Conservation (phyloP, 2,888 invertebrate genomes). For the Campopleginae sp. region DNA sequence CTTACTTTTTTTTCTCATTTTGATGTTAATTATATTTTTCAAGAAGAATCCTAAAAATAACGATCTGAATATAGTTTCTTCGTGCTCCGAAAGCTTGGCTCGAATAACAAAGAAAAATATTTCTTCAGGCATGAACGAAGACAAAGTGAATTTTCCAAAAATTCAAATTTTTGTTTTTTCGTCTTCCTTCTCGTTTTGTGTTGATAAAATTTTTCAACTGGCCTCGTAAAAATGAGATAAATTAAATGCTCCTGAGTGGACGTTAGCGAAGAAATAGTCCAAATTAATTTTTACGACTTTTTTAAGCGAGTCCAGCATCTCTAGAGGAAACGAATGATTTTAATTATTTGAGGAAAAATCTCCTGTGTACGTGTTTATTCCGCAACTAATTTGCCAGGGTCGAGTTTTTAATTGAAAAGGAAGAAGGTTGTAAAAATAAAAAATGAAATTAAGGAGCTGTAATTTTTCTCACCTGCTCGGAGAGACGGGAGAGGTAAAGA, state of each 20-base stretch:
- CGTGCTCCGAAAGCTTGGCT: too few species aligned
- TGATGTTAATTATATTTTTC: too few species aligned
- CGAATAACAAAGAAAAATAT: too few species aligned
- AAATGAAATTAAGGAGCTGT: background rate
- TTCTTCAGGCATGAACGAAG: too few species aligned
- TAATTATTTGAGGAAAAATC: background rate
- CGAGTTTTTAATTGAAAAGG: conserved; percentile 1
- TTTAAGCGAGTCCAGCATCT: background rate
- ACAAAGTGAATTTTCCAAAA: too few species aligned
- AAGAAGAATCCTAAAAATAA: too few species aligned
- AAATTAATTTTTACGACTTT: background rate
- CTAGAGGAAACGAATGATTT: background rate
- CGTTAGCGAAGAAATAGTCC: background rate
- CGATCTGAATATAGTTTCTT: too few species aligned
- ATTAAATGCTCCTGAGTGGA: background rate
- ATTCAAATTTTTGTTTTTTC: too few species aligned
- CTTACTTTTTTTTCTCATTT: too few species aligned
- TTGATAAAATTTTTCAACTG: too few species aligned
- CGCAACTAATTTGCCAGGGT: background rate
- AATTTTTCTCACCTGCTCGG: conserved; percentile 88
- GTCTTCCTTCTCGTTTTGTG: too few species aligned
- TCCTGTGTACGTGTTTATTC: background rate
- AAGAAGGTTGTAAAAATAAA: background rate
- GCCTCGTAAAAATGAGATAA: background rate
- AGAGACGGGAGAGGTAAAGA: conserved; percentile 88